Conservation (phyloP, 2,797 vertebrate genomes). For the Agapornis canus region DNA sequence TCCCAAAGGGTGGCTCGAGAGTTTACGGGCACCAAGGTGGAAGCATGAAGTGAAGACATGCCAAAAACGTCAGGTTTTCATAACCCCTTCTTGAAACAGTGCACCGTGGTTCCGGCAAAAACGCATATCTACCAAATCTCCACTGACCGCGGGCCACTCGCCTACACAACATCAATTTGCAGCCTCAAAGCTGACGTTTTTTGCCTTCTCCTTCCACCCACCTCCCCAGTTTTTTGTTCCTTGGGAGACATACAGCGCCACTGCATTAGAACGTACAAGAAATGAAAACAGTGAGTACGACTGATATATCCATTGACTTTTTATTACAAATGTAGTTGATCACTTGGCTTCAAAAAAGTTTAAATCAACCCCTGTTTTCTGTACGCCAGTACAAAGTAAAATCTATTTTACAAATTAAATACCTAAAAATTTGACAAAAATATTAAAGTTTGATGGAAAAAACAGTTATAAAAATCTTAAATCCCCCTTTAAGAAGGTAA, state of each 20-base stretch:
- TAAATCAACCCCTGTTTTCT: conserved; percentile 82
- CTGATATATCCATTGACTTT: conserved; percentile 81
- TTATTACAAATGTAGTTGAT: conserved; percentile 85
- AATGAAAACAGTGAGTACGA: conserved; percentile 84
- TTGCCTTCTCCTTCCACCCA: conserved; percentile 55
- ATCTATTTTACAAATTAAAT: conserved; percentile 84
- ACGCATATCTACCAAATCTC: conserved; percentile 64
- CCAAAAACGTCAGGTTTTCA: conserved; percentile 46
- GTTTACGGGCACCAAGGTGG: neutral
- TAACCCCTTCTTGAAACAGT: conserved; percentile 49
- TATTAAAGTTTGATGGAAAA: conserved; percentile 83
- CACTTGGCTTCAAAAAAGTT: conserved; percentile 82
- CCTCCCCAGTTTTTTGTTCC: conserved; percentile 67
- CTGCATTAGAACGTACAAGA: conserved; percentile 77
- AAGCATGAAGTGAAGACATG: conserved; percentile 45
- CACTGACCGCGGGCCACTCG: conserved; percentile 61
- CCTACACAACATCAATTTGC: neutral
- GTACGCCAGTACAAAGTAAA: conserved; percentile 83
- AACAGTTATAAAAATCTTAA: conserved; percentile 83
- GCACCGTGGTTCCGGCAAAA: conserved; percentile 2
- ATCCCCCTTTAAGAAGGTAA: conserved; percentile 79
- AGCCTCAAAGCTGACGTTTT: conserved; percentile 42
- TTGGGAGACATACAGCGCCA: conserved; percentile 68
- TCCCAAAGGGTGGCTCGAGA: conserved; percentile 18
- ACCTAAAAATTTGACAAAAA: conserved; percentile 83